Percentiles rank a stretch among this genome's conserved stretches.
Conservation (phyloP, 2,113 vertebrate genomes). For the Aythya baeri region DNA sequence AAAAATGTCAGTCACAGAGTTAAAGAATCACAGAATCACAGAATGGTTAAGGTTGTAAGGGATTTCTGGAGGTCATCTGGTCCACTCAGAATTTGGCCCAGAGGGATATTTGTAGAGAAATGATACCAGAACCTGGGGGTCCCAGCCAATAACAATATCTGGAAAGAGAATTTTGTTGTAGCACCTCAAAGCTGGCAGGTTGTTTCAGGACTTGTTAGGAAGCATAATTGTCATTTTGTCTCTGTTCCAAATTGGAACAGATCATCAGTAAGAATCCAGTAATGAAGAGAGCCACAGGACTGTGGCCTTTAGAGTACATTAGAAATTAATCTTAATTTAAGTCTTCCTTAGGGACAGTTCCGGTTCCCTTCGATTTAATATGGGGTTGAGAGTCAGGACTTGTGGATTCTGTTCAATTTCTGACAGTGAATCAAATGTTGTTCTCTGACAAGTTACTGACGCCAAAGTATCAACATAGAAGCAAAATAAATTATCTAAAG, state of each 20-base stretch:
- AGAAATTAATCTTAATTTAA: conserved; percentile 34
- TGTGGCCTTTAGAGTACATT: not conserved
- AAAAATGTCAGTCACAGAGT: not conserved
- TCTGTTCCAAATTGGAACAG: conserved; percentile 43
- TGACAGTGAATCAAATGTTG: not conserved
- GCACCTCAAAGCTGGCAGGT: not conserved
- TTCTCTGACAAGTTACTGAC: not conserved
- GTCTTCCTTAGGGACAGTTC: conserved; percentile 3
- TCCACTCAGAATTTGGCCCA: not conserved
- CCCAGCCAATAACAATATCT: not conserved
- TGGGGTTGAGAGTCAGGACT: not conserved
- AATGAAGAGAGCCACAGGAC: not conserved
- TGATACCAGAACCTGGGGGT: not conserved
- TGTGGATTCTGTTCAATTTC: not conserved
- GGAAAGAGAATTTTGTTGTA: conserved; percentile 17
- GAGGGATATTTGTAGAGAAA: not conserved
- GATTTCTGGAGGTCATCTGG: too few species aligned
- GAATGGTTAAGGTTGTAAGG: not conserved
- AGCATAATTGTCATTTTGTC: conserved; percentile 41
- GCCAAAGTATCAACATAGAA: not conserved
- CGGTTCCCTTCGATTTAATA: not conserved
- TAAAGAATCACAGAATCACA: not conserved
- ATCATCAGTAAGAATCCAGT: not conserved
- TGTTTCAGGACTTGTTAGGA: conserved; percentile 27
- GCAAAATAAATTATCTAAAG: not conserved